These are phyloP conservation scores for Holothuria scabra DNA, from an alignment of 53 echinoderm and acorn worm genomes.

Conservation along the genomic window DNA sequence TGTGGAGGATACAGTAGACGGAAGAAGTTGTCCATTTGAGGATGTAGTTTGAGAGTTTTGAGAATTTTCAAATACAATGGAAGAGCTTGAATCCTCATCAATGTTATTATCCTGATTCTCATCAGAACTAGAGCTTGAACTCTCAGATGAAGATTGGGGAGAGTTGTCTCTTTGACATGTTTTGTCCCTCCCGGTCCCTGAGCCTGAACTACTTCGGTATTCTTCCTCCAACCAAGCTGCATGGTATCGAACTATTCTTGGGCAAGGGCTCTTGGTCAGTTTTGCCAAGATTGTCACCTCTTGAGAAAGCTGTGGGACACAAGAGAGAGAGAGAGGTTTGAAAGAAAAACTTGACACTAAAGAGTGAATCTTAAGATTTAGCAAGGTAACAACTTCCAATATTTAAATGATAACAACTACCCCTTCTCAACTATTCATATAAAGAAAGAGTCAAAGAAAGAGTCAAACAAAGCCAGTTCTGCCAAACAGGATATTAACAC, in stretches of 20 bases:
- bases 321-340: background rate
- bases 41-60: background rate
- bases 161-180: background rate
- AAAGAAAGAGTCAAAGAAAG: too few relatives aligned
- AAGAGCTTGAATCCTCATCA: too few relatives aligned
- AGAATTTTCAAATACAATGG: background rate
- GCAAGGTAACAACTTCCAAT: too few relatives aligned
- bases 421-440: too few relatives aligned
- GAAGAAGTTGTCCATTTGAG: background rate
- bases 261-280: conserved; percentile 17
- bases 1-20: background rate
- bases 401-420: too few relatives aligned
- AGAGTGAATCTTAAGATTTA: too few relatives aligned
- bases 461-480: too few relatives aligned
- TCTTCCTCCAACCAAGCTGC: conserved; percentile 51
- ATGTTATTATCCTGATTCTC: too few relatives aligned
- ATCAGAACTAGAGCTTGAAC: background rate
- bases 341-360: too few relatives aligned
- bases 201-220: background rate
- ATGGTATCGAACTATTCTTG: conserved; percentile 36
- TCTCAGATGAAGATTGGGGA: background rate
- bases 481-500: too few relatives aligned
- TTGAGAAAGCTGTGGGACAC: conserved; percentile 9
- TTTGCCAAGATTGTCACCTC: conserved; percentile 42
- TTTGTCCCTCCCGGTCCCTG: background rate